A percentile compares a stretch with the other conserved stretches of the same genome.
Evolutionary conservation across 2,888 invertebrate species (phyloP).

Genomic region (Tiliacea aurago): DNA sequence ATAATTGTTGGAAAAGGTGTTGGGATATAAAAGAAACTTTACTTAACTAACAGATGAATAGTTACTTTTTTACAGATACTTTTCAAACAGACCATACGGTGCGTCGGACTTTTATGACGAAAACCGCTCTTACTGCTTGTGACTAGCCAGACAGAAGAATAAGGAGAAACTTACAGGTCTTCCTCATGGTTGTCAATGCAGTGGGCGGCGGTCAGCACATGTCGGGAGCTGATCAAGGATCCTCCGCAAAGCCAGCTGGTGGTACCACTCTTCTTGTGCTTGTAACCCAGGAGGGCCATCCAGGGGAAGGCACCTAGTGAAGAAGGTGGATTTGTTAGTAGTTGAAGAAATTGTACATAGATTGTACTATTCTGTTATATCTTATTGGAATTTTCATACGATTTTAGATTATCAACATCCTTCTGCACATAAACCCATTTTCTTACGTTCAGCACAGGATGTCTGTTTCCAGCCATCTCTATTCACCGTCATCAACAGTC

Average conservation of each 20-base stretch:
- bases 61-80: too few species aligned
- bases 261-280: conserved; percentile 76
- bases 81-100: too few species aligned
- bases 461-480: too few species aligned
- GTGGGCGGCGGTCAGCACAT: conserved; percentile 95
- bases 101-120: too few species aligned
- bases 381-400: not conserved
- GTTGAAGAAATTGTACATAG: too few species aligned
- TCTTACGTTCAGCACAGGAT: too few species aligned
- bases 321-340: conserved; percentile 2
- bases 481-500: not conserved
- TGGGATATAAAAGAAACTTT: too few species aligned
- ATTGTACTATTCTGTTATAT: not conserved
- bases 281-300: conserved; percentile 94
- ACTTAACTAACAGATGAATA: too few species aligned
- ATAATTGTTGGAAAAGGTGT: too few species aligned
- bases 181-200: conserved; percentile 91
- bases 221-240: conserved; percentile 91
- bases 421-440: not conserved
- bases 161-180: conserved; percentile 89
- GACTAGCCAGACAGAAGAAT: too few species aligned
- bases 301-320: conserved; percentile 93
- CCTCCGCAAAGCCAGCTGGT: conserved; percentile 93
- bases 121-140: too few species aligned
- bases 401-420: not conserved